These are phyloP conservation scores for Ochotona princeps DNA, from an alignment of 2,113 vertebrate species.

Conservation along the genomic window DNA sequence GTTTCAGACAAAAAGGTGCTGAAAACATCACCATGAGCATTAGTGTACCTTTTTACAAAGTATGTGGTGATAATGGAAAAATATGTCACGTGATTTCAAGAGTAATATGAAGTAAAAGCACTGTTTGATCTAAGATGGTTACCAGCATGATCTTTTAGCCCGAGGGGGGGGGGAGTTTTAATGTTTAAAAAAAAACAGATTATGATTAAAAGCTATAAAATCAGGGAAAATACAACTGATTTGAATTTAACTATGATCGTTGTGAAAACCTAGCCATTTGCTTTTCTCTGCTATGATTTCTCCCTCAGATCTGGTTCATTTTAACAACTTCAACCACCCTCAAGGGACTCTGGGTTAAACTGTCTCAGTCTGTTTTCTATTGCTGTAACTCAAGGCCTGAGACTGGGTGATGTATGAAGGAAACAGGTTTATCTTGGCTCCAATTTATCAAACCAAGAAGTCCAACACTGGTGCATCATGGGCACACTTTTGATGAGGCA, in stretches of 20 bases:
- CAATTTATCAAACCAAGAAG: neutral
- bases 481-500: neutral
- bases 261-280: neutral
- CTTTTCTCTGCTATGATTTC: conserved; percentile 37
- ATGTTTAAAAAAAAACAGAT: neutral
- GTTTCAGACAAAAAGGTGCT: neutral
- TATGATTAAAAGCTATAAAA: conserved; percentile 29
- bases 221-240: neutral
- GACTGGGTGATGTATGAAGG: neutral
- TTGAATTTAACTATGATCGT: conserved; percentile 39
- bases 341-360: neutral
- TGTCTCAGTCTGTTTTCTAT: neutral
- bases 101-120: neutral
- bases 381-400: neutral
- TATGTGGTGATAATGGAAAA: conserved; percentile 17
- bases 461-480: neutral
- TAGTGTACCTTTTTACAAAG: conserved; percentile 37
- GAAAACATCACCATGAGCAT: conserved; percentile 34
- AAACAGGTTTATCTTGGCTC: neutral
- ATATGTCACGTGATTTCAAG: conserved; percentile 14
- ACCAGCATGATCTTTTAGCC: neutral
- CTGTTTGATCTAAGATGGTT: conserved; percentile 11
- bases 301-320: neutral
- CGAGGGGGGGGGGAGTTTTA: neutral
- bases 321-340: neutral